Conservation (phyloP, 2,797 vertebrate genomes). For the Mormyrops attenuatus region DNA sequence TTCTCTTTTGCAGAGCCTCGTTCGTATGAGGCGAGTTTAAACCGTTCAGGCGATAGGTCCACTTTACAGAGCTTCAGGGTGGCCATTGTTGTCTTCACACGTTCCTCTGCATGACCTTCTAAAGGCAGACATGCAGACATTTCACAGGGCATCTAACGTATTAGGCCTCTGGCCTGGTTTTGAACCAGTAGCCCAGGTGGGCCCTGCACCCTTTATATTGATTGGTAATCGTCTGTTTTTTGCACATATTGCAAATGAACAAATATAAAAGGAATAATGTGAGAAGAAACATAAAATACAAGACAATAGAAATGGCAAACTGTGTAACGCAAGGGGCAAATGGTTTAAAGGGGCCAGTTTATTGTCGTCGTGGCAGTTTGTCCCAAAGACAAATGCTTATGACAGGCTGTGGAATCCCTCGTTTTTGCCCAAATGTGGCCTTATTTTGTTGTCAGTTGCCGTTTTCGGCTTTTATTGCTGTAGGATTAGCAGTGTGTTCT, state of each 20-base stretch:
- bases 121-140: background rate
- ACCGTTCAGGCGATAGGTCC: background rate
- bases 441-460: conserved; percentile 37
- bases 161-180: background rate
- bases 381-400: background rate
- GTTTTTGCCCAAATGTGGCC: conserved; percentile 22
- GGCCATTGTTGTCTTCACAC: background rate
- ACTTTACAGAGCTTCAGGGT: background rate
- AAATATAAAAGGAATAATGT: background rate
- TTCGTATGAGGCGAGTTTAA: conserved; percentile 23
- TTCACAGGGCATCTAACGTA: background rate
- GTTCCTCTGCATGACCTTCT: background rate
- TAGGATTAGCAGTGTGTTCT: conserved; percentile 49
- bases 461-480: conserved; percentile 37
- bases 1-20: conserved; percentile 32
- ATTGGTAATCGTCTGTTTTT: background rate
- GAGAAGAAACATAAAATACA: background rate
- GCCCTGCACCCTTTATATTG: background rate
- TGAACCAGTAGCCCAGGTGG: background rate
- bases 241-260: background rate
- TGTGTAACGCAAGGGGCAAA: background rate
- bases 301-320: background rate
- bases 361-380: background rate
- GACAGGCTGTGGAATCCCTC: conserved; percentile 19
- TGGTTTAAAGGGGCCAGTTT: background rate